phyloP scores from a whole-genome alignment of 1,140 invertebrate species.

The Drosophila pectinifera region DNA sequence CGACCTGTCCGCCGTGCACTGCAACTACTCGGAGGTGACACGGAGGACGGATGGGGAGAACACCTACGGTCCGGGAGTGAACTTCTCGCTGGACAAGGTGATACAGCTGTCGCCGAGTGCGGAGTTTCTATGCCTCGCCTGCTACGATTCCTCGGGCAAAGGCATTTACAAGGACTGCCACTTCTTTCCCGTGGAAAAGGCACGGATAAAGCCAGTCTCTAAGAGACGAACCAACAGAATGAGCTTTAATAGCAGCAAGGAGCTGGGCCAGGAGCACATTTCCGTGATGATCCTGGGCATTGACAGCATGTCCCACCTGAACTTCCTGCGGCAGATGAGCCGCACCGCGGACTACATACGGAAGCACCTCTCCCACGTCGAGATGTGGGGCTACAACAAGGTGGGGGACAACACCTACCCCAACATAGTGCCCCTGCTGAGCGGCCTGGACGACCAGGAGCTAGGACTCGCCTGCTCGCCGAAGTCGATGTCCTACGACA shows the following conservation, averaged over 20 bases:
- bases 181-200: slow-evolving; percentile 88
- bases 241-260: slow-evolving; percentile 32
- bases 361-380: slow-evolving; percentile 87
- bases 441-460: slow-evolving; percentile 88
- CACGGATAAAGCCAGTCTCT: background rate
- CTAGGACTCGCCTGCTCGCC: slow-evolving; percentile 87
- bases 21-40: slow-evolving; percentile 88
- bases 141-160: slow-evolving; percentile 83
- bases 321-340: slow-evolving; percentile 93
- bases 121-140: slow-evolving; percentile 89
- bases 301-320: slow-evolving; percentile 93
- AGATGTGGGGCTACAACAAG: slow-evolving; percentile 93
- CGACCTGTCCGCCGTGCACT: slow-evolving; percentile 85
- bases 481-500: slow-evolving; percentile 86
- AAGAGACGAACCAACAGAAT: background rate
- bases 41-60: slow-evolving; percentile 85
- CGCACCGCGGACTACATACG: slow-evolving; percentile 88
- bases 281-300: slow-evolving; percentile 92
- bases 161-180: slow-evolving; percentile 89
- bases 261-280: slow-evolving; percentile 61
- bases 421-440: slow-evolving; percentile 91
- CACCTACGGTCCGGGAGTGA: slow-evolving; percentile 81
- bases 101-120: slow-evolving; percentile 78
- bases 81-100: slow-evolving; percentile 79
- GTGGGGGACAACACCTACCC: slow-evolving; percentile 94